Evolutionary conservation across 2,888 invertebrate species (phyloP), one percentile per base, ranked within the genome.

Genomic region (Panorpa germanica): DNA sequence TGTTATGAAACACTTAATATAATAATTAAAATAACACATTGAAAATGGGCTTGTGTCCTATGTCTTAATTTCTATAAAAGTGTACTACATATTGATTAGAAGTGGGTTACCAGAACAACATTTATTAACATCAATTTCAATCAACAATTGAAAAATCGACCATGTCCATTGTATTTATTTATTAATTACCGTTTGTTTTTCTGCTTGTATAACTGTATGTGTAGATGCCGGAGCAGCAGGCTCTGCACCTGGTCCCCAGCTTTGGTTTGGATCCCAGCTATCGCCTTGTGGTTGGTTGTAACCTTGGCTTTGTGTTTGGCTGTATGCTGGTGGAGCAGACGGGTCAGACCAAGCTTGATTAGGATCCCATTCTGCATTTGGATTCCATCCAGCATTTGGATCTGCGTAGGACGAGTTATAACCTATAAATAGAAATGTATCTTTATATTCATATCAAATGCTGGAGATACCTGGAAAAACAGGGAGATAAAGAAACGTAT

Each of bases 281-380:
- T 5, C 12, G 24, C 24, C 8, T 12, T 8, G 38, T 38, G 44
- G 47, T 38, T 27, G 35, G 34, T 49, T 47, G 9, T 46, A 47
- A 4, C 23, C 28, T 59, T 59, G 59, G n/a, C n/a, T n/a, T n/a
- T n/a, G n/a, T n/a, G n/a, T n/a, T n/a, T n/a, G n/a, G n/a, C n/a
- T n/a, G n/a, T 5, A 48, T 46, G 6, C 38, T 42, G 49, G 52
- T 47, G 32, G 54, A 42, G 45, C 25, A 12, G 40, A 16, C 24
- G 44, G 14, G 11, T 17, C 21, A 3, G 6, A 9, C 4, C 6
- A 5, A 15, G 7, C 8, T 4, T 35, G 43, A 3, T 50, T 50
- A n/a, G n/a, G n/a, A 33, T 52, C 58, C 68, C 69, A 68, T 3
- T 53, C 53, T 5, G 55, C 51, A 44, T 58, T 61, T 20, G 65